Evolutionary conservation across 2,888 invertebrate species (phyloP).

Genomic region (Macrostomum cliftonense): DNA sequence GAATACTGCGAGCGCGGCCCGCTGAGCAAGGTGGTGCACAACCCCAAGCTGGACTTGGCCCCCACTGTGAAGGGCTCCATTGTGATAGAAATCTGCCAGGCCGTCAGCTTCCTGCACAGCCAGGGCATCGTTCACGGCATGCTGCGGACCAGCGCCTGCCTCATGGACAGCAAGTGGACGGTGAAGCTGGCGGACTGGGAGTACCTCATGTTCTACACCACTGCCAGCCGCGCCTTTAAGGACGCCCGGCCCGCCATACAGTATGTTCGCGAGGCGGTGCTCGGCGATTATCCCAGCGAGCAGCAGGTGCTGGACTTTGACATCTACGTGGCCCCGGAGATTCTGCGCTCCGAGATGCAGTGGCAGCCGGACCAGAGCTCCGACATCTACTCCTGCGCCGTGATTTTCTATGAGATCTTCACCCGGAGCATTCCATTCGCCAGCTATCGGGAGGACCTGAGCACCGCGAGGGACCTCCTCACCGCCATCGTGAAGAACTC

Average conservation of each 20-base stretch:
- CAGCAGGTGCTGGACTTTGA: conserved; percentile 8
- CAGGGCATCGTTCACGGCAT: conserved; percentile 25
- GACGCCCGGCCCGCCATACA: conserved; percentile 11
- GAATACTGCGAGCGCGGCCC: conserved; percentile 22
- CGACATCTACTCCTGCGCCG: conserved; percentile 25
- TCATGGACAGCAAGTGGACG: conserved; percentile 26
- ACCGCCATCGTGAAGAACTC: too few relatives aligned
- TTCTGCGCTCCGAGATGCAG: conserved; percentile 16
- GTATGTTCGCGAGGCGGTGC: neutral
- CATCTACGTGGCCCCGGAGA: conserved; percentile 25
- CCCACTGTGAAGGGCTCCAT: conserved; percentile 22
- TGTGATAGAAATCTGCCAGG: conserved; percentile 16
- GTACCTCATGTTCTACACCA: conserved; percentile 14
- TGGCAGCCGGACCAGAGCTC: conserved; percentile 13
- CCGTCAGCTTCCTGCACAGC: conserved; percentile 22
- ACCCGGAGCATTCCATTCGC: conserved; percentile 20
- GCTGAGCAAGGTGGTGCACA: conserved; percentile 21
- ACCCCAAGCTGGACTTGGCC: conserved; percentile 20
- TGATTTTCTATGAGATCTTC: conserved; percentile 25
- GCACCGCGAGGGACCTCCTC: too few relatives aligned
- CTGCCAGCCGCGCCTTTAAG: conserved; percentile 8
- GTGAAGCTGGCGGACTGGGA: conserved; percentile 28
- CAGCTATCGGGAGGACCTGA: too few relatives aligned
- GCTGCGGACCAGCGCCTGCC: conserved; percentile 20
- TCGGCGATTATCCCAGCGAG: neutral